Conservation (phyloP, 2,113 vertebrate genomes). For the Microtus montanus region DNA sequence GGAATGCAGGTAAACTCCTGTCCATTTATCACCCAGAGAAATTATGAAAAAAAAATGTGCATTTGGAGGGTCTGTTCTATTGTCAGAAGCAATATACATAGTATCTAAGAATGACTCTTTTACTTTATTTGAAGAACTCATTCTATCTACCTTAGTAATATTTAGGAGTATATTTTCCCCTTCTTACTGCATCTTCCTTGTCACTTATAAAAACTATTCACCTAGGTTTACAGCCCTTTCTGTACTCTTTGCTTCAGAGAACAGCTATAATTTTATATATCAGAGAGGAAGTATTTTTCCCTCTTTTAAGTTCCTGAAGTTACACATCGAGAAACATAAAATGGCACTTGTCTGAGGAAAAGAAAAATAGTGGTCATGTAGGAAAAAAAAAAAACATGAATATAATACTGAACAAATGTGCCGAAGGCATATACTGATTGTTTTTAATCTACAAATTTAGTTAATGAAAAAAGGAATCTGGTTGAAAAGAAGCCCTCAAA, state of each 20-base stretch:
- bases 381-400: background rate
- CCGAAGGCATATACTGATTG: background rate
- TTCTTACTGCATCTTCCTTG: background rate
- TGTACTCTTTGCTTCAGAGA: background rate
- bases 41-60: conserved; percentile 1
- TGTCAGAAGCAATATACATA: background rate
- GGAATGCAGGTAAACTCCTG: background rate
- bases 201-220: background rate
- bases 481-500: background rate
- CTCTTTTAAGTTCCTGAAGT: background rate
- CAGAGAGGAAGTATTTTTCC: background rate
- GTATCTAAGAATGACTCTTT: background rate
- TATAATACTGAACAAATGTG: background rate
- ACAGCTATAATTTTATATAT: background rate
- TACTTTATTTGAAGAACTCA: background rate
- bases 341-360: background rate
- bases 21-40: background rate
- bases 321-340: background rate
- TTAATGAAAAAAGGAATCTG: background rate
- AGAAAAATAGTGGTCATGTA: background rate
- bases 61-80: background rate
- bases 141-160: background rate
- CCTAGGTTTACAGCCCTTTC: background rate
- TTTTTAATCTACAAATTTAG: background rate
- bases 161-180: background rate